Conservation (phyloP, 2,888 invertebrate genomes). For the Auanema freiburgensis region DNA sequence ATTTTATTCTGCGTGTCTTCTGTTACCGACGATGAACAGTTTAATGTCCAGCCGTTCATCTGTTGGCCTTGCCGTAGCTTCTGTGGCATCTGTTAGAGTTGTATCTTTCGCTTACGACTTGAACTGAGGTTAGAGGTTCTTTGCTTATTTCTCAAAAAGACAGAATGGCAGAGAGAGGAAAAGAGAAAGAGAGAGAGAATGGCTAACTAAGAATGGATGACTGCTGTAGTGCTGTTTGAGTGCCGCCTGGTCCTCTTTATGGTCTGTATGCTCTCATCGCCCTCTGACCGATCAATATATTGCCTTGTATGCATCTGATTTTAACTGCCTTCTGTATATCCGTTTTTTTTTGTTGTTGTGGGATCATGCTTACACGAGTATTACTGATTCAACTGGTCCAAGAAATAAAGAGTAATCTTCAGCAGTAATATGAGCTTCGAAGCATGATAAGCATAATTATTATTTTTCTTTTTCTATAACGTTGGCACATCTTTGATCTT, state of each 20-base stretch:
- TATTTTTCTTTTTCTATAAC: not conserved
- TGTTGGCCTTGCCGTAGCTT: too few species aligned
- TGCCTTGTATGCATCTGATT: conserved; percentile 17
- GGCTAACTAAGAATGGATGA: not conserved
- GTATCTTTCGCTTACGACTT: too few species aligned
- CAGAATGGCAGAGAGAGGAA: not conserved
- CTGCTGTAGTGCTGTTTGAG: conserved; percentile 12
- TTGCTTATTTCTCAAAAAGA: not conserved
- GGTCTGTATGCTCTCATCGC: conserved; percentile 23
- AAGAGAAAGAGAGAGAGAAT: conserved; percentile 2
- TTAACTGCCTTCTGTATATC: not conserved
- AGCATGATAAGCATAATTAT: too few species aligned
- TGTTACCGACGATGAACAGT: too few species aligned
- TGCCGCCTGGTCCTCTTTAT: conserved; percentile 11
- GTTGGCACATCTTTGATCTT: not conserved
- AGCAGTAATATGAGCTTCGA: not conserved
- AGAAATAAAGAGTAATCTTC: too few species aligned
- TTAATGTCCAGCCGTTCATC: too few species aligned
- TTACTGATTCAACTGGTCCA: too few species aligned
- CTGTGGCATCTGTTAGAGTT: too few species aligned
- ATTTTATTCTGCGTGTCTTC: too few species aligned
- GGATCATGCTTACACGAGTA: not conserved
- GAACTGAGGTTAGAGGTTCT: too few species aligned
- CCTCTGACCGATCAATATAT: conserved; percentile 19
- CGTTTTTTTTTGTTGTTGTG: not conserved